Conservation (phyloP, 2,888 invertebrate genomes). For the Heliothis peltigera region DNA sequence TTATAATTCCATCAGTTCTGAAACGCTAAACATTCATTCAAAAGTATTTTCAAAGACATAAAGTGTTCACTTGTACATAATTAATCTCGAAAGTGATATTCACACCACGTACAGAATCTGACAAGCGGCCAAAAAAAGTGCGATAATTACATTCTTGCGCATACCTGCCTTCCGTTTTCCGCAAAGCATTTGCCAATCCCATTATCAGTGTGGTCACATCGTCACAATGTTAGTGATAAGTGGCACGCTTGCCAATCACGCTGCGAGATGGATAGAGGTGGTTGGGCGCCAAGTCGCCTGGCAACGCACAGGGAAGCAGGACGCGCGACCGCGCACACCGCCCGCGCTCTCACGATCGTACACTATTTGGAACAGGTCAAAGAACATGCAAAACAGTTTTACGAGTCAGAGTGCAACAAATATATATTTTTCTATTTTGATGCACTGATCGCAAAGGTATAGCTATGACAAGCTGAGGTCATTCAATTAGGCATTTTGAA, state of each 20-base stretch:
- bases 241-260: conserved; percentile 63
- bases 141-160: conserved; percentile 37
- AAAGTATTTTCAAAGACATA: too few relatives aligned
- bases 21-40: too few relatives aligned
- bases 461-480: background rate
- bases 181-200: conserved; percentile 48
- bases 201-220: conserved; percentile 43
- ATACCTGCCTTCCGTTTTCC: conserved; percentile 48
- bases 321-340: background rate
- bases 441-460: background rate
- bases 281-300: conserved; percentile 70
- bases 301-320: conserved; percentile 45
- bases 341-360: background rate
- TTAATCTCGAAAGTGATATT: conserved; percentile 23
- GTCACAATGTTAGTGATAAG: conserved; percentile 33
- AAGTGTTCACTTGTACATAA: background rate
- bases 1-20: too few relatives aligned
- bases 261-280: conserved; percentile 66
- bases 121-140: conserved; percentile 30
- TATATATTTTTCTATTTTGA: background rate
- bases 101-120: conserved; percentile 31
- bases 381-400: conserved; percentile 33
- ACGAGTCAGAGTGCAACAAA: conserved; percentile 30
- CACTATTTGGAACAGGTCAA: conserved; percentile 33
- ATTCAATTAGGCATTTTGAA: background rate